Evolutionary conservation across 2,888 invertebrate genomes (phyloP).

Genomic region (Pollenia angustigena): DNA sequence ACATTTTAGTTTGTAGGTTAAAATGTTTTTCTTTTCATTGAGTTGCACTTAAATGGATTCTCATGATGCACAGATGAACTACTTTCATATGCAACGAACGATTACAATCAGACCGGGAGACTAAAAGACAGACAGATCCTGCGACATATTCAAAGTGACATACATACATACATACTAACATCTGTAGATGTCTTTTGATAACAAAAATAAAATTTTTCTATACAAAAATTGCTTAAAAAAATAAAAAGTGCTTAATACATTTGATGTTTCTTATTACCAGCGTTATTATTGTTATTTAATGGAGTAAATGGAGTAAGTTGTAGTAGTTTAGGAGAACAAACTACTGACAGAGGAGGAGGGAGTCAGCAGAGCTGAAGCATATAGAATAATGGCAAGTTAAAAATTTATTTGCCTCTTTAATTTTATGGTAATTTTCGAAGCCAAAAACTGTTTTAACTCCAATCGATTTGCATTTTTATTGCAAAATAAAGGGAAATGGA

Average conservation of each 20-base stretch:
- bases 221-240: slow-evolving; percentile 40
- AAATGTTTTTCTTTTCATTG: slow-evolving; percentile 36
- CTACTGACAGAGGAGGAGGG: neutral
- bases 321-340: neutral
- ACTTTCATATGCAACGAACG: slow-evolving; percentile 51
- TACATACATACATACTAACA: neutral
- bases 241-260: slow-evolving; percentile 6
- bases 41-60: slow-evolving; percentile 25
- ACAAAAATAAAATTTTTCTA: slow-evolving; percentile 25
- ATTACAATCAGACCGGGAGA: slow-evolving; percentile 22
- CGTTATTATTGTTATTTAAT: slow-evolving; percentile 33
- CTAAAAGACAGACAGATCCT: neutral
- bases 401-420: slow-evolving; percentile 60
- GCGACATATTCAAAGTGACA: neutral
- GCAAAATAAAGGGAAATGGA: slow-evolving; percentile 47
- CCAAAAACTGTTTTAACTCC: slow-evolving; percentile 33
- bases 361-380: neutral
- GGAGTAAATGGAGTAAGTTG: slow-evolving; percentile 2
- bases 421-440: slow-evolving; percentile 52
- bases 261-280: slow-evolving; percentile 53
- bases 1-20: slow-evolving; percentile 4
- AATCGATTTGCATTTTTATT: slow-evolving; percentile 67
- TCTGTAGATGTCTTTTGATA: slow-evolving; percentile 13
- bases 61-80: slow-evolving; percentile 40
- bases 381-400: slow-evolving; percentile 28